phyloP scores from a whole-genome alignment of 2,113 vertebrate genomes.

The Gymnocephalus cernua region DNA sequence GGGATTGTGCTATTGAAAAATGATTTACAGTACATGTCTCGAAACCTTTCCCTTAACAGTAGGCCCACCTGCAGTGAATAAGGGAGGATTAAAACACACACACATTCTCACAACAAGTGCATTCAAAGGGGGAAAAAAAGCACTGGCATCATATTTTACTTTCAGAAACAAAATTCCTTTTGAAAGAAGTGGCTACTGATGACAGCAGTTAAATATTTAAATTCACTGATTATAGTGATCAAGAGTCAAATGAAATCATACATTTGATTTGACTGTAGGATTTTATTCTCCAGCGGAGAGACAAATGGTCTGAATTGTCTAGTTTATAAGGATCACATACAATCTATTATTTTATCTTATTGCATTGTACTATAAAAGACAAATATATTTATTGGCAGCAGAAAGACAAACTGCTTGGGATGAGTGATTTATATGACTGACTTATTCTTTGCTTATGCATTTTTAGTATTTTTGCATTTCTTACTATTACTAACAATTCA shows the following conservation, averaged over 20 bases:
- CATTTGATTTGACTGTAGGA: not conserved
- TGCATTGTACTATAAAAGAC: not conserved
- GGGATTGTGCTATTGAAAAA: slow-evolving; percentile 43
- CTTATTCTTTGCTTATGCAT: not conserved
- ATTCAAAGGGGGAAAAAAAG: slow-evolving; percentile 1
- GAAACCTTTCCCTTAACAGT: slow-evolving; percentile 72
- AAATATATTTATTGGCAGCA: not conserved
- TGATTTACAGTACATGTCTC: slow-evolving; percentile 51
- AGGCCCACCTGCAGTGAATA: slow-evolving; percentile 88
- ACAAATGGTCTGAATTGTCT: slow-evolving; percentile 10
- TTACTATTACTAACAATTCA: not conserved
- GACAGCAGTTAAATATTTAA: slow-evolving; percentile 13
- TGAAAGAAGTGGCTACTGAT: slow-evolving; percentile 6
- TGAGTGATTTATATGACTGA: not conserved
- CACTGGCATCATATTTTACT: slow-evolving; percentile 12
- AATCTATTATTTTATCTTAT: slow-evolving; percentile 1
- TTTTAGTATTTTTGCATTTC: not conserved
- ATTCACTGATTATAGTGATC: not conserved
- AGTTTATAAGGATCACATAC: not conserved
- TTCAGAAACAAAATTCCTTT: slow-evolving; percentile 28
- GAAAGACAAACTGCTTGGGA: not conserved
- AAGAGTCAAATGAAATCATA: slow-evolving; percentile 4
- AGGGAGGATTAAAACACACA: slow-evolving; percentile 44
- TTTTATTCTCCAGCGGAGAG: not conserved
- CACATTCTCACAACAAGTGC: not conserved